Evolutionary conservation across 2,797 vertebrate species (phyloP).

Genomic region (Salarias fasciatus): DNA sequence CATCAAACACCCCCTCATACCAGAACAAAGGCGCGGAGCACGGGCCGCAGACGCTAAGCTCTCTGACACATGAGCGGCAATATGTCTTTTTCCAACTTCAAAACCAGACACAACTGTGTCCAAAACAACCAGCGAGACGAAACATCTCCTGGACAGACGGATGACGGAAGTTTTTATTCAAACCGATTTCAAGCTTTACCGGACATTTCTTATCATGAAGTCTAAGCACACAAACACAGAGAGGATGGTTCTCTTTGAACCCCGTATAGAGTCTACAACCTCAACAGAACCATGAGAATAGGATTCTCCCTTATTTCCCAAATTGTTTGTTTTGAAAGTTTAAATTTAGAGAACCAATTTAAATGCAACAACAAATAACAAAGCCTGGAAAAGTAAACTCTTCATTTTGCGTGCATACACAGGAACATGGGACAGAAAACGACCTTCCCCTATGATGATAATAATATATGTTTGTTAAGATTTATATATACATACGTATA

Average conservation of each 20-base stretch:
- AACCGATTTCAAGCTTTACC: background rate
- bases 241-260: conserved; percentile 12
- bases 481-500: conserved; percentile 26
- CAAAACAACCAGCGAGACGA: conserved; percentile 56
- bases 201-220: background rate
- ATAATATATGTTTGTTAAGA: conserved; percentile 35
- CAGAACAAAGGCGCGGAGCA: conserved; percentile 80
- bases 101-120: conserved; percentile 59
- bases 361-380: conserved; percentile 79
- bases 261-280: conserved; percentile 65
- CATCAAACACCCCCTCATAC: conserved; percentile 79
- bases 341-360: conserved; percentile 82
- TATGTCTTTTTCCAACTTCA: conserved; percentile 73
- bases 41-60: conserved; percentile 68
- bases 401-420: conserved; percentile 54
- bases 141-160: too few relatives aligned
- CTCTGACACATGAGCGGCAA: conserved; percentile 76
- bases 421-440: conserved; percentile 50
- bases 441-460: conserved; percentile 33
- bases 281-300: conserved; percentile 77
- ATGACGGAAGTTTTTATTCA: too few relatives aligned
- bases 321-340: conserved; percentile 83
- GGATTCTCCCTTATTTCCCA: conserved; percentile 71
- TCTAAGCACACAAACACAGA: conserved; percentile 27
- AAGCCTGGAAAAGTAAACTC: conserved; percentile 72